Base-by-base conservation (phyloP, 2,888 invertebrate genomes). In the Hermaeophaga mercurialis region DNA sequence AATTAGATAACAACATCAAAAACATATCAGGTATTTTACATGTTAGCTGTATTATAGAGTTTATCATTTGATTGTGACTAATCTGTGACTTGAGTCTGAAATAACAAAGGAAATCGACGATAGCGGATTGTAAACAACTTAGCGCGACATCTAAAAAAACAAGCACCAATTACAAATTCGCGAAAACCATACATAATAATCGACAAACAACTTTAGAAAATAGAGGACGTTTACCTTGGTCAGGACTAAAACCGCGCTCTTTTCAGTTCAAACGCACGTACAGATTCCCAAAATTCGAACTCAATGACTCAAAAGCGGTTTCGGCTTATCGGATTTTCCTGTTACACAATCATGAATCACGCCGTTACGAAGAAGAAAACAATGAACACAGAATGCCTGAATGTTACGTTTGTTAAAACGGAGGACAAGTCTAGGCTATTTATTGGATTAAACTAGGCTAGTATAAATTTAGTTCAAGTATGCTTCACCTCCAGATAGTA, bases 381-480 rank as follows among this genome's bases (percentile, higher is more conserved):
- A 61, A 61, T 59, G 49, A 53, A 55, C 55, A 54, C 45, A 47
- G 28, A 44, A 11, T 43, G 38, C 47, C 47, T 45, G 19, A 15
- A 39, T 26, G 2, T 26, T n/a, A 31, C 14, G 22, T 11, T 31
- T 19, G 41, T 18, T 17, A 19, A 36, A n/a, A 45, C 38, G 47
- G 34, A 28, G 45, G 48, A 47, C 50, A 54, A 39, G 54, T 55
- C 50, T 57, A 48, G n/a, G 38, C 39, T 38, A 47, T 50, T 53
- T 49, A 38, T 50, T 53, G 33, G 48, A 55, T 11, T 22, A 64
- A 75, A 75, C 71, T 75, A 75, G 75, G 75, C 74, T 74, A 75
- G 73, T 75, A 62, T 74, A 73, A 68, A 73, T 72, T 61, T 63
- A 67, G 68, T 68, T 68, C 66, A 67, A 66, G 65, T 67, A 60